Evolutionary conservation across 1,140 invertebrate species (phyloP).

Genomic region (Odontomachus brunneus): DNA sequence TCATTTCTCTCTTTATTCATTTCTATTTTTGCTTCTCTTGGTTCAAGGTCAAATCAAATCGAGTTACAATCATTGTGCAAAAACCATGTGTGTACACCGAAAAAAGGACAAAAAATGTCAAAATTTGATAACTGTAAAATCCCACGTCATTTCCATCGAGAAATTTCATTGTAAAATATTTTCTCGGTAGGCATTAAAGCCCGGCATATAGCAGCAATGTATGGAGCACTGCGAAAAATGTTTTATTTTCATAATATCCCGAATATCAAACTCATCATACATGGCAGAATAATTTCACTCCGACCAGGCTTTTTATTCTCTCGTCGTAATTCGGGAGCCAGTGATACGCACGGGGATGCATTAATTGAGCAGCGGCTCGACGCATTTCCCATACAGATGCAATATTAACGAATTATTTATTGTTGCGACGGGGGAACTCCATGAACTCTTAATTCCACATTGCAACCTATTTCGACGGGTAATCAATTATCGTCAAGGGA

Average conservation of each 20-base stretch:
- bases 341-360: constrained; percentile 22
- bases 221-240: constrained; percentile 1
- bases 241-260: constrained; percentile 8
- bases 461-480: neutral
- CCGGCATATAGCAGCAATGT: neutral
- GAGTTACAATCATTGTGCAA: too few relatives aligned
- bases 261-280: constrained; percentile 13
- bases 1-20: too few relatives aligned
- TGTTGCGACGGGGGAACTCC: neutral
- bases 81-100: too few relatives aligned
- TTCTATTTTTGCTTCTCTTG: too few relatives aligned
- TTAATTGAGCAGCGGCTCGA: constrained; percentile 27
- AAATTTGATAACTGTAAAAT: too few relatives aligned
- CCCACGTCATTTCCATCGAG: neutral
- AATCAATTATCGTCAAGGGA: constrained; percentile 1
- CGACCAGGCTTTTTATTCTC: constrained; percentile 30
- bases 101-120: too few relatives aligned
- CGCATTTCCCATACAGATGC: constrained; percentile 1
- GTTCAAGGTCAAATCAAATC: too few relatives aligned
- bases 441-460: constrained; percentile 14
- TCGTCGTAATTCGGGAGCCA: constrained; percentile 20
- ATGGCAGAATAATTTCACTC: constrained; percentile 30
- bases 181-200: neutral
- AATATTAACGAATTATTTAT: constrained; percentile 27
- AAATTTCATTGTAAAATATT: neutral